Conservation (phyloP, 2,797 vertebrate genomes). For the Clarias platycephalus region DNA sequence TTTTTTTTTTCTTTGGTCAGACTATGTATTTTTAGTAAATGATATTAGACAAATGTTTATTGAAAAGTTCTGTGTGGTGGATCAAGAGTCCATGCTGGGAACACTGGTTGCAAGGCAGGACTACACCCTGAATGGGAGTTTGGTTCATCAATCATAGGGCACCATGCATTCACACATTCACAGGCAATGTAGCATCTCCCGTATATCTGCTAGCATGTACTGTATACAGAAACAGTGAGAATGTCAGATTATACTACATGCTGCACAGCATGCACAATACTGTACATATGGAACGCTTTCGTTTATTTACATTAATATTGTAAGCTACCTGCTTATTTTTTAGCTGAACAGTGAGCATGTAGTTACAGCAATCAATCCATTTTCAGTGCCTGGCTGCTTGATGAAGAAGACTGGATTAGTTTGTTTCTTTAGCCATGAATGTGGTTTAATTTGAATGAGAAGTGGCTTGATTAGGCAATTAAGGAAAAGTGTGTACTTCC, state of each 20-base stretch:
- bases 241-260: too few species aligned
- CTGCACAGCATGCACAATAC: background rate
- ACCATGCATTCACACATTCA: background rate
- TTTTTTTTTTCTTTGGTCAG: too few species aligned
- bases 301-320: background rate
- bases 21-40: too few species aligned
- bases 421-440: slow-evolving; percentile 1
- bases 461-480: background rate
- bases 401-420: background rate
- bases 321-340: background rate
- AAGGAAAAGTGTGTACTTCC: too few species aligned
- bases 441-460: background rate
- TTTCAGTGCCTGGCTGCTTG: background rate
- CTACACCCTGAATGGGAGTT: background rate
- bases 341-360: background rate
- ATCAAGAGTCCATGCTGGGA: background rate
- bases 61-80: background rate
- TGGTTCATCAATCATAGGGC: background rate
- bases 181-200: background rate
- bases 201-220: background rate
- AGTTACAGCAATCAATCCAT: background rate
- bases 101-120: background rate
- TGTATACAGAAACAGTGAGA: background rate
- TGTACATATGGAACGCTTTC: background rate
- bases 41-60: too few species aligned